Evolutionary conservation across 2,888 invertebrate genomes (phyloP), one percentile per base, ranked within the genome.

Genomic region (Cheilosia impressa): DNA sequence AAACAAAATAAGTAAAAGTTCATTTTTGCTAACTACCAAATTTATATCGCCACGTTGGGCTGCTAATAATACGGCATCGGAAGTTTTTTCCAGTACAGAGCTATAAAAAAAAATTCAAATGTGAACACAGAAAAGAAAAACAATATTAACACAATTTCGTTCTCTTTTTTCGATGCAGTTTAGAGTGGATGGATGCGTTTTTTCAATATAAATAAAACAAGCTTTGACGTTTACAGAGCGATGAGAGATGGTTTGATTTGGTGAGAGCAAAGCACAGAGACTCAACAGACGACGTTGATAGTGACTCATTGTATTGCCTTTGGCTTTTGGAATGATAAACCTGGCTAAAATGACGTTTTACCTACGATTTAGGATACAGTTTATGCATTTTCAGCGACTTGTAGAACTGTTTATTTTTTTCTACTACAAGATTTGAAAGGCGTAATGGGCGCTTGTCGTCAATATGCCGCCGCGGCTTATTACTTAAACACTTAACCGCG

Each of bases 31-130:
- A 84, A 85, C 89, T 93, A 96, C 96, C 94, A 94, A 94, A 93
- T 94, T 95, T 83, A 97, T 93, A 93, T 97, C 96, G 87, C 97
- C 97, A 89, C 94, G 93, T 94, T 96, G 97, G 58, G 97, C 97
- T 87, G 97, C 97, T 93, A 95, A 95, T 89, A 97, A 93, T 89
- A 97, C 94, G 89, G 95, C 95, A 92, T 97, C 97, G 89, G 96
- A 95, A 89, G 96, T 95, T 93, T 95, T 96, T 93, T 97, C 96
- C 91, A 96, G 93, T 90, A 96, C 94, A 93, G 96, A 95, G 93
- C 96, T 96, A 93, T 89, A 94, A 94, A 89, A 88, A 78, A 87
- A 80, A 81, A 65, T 62, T 81, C 65, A 87, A 83, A 68, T 45
- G 38, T 69, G 76, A 75, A 80, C 76, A 85, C 66, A 81, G 66